Base-by-base conservation (phyloP, 2,113 vertebrate genomes). In the Xiphophorus couchianus region DNA sequence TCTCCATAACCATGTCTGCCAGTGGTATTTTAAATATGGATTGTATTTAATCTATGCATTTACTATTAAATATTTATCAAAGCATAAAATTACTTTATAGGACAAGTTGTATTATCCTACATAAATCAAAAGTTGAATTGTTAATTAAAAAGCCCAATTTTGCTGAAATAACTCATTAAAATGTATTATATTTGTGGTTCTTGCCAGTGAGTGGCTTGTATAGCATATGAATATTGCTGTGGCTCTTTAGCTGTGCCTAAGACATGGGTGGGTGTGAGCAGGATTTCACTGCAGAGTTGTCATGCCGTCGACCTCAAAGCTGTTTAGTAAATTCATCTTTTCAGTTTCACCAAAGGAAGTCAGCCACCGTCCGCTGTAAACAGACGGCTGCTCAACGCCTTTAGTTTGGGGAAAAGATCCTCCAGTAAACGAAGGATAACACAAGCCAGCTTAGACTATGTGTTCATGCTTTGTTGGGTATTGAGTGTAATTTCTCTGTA, bases 281-380 rank as follows among this genome's bases (percentile, higher is more conserved):
- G 61, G 51, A 22, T 27, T 74, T 77, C 68, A 64, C 31, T 77
- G 62, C 69, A 54, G 61, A 27, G 64, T 69, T 74, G 75, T 61
- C 39, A 60, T 7, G 4, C 62, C 11, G 22, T 42, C 64, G 71
- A 25, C 30, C 31, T 60, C 73, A 31, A 77, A 75, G 61, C 42
- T 61, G 30, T 68, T 42, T n/a, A 74, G 35, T 73, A 72, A 62
- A 67, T 30, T 68, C 28, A 29, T 71, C 69, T 61, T 72, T 11
- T 58, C n/a, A 60, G 22, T 15, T 33, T 6, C 33, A 30, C 69
- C 51, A 35, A 37, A 58, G 29, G 10, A 11, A 54, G 44, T 48
- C 44, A 48, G 1, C 10, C 51, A n/a, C 17, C 1, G 25, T n/a
- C 25, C 2, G 19, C 51, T 76, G 72, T 29, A 66, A 51, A 42